A percentile compares a stretch with the other conserved stretches of the same genome.
Evolutionary conservation across 2,797 vertebrate genomes (phyloP).

Genomic region (Rachycentron canadum): DNA sequence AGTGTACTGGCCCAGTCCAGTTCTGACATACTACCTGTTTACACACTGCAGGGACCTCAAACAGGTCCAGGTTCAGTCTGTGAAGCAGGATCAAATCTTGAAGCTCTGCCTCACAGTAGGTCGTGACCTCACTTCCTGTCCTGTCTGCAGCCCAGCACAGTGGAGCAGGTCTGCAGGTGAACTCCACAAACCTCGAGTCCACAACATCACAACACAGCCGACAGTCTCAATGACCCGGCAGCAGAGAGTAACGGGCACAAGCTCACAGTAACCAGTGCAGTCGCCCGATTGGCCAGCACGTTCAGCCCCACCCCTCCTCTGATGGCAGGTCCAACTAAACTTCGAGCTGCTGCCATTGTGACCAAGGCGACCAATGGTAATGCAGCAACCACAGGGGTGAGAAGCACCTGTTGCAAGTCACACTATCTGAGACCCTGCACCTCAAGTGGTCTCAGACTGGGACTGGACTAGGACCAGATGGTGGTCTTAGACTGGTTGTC

Average conservation of each 20-base stretch:
- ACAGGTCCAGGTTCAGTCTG: no score
- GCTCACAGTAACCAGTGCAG: slow-evolving; percentile 83
- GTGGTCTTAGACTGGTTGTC: no score
- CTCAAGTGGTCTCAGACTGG: no score
- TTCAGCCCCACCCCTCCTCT: slow-evolving; percentile 79
- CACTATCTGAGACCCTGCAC: no score
- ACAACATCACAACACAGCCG: no score
- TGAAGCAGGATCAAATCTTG: no score
- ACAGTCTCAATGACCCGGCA: slow-evolving; percentile 91
- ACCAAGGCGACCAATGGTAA: slow-evolving; percentile 88
- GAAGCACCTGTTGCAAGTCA: not conserved
- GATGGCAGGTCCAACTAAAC: slow-evolving; percentile 82
- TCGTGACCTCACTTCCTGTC: slow-evolving; percentile 70
- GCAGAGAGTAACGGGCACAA: slow-evolving; percentile 89
- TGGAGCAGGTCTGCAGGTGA: slow-evolving; percentile 64
- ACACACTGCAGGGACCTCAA: no score
- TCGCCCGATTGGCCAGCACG: slow-evolving; percentile 84
- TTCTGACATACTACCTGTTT: no score
- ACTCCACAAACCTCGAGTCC: slow-evolving; percentile 66
- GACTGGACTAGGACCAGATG: no score
- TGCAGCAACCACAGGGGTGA: slow-evolving; percentile 69
- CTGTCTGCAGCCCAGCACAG: slow-evolving; percentile 74
- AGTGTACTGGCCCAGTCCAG: not conserved
- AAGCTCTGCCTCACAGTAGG: slow-evolving; percentile 5
- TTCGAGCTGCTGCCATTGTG: slow-evolving; percentile 82